These are phyloP conservation scores for Luidia sarsii DNA, from an alignment of 53 echinoderm and acorn worm genomes.

Conservation along the genomic window DNA sequence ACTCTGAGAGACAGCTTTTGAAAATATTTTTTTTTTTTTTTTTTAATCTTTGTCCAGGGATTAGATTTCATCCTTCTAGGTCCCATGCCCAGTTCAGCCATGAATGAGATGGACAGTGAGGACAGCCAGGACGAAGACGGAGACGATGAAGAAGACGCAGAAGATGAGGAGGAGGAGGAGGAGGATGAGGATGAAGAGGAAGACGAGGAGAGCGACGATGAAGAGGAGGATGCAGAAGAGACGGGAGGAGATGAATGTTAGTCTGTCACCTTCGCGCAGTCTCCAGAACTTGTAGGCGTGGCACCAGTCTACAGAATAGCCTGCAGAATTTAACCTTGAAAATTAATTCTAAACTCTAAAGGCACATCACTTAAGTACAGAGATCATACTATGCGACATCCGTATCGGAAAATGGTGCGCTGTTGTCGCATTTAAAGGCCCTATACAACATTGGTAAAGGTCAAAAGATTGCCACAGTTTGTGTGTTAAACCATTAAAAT, in stretches of 20 bases:
- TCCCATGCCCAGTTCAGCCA: constrained; percentile 9
- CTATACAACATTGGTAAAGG: no score
- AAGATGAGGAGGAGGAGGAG: constrained; percentile 42
- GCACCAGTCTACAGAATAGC: no score
- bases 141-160: constrained; percentile 49
- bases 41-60: constrained; percentile 60
- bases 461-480: no score
- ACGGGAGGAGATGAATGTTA: background rate
- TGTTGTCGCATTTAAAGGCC: no score
- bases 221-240: background rate
- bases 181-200: constrained; percentile 1
- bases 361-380: no score
- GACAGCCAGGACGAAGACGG: constrained; percentile 39
- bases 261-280: no score
- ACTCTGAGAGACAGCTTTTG: no score
- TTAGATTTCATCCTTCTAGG: constrained; percentile 86
- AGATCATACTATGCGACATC: no score
- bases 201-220: background rate
- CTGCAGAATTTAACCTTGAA: background rate
- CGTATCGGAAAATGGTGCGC: no score
- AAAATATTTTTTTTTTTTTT: background rate
- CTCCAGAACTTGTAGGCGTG: no score
- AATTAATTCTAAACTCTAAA: no score
- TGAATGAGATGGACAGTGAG: constrained; percentile 38
- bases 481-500: no score